Evolutionary conservation across 1,140 invertebrate genomes (phyloP).

Genomic region (Musca domestica): DNA sequence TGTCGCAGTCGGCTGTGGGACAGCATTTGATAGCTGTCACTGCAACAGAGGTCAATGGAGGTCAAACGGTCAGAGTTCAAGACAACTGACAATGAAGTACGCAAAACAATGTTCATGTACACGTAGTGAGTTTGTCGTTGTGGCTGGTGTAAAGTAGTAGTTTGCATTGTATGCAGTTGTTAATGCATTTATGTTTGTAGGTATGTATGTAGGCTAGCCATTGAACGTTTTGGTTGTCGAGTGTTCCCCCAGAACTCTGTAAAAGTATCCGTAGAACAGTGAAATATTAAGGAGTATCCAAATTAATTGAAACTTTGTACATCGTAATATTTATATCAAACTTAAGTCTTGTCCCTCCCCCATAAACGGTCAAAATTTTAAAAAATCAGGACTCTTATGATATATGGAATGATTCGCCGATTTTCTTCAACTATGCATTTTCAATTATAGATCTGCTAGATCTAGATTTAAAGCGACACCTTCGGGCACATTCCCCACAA

Average conservation of each 20-base stretch:
- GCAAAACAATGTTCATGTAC: neutral
- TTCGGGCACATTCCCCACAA: too few species aligned
- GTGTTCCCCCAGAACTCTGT: neutral
- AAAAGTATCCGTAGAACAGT: neutral
- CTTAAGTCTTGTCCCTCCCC: too few species aligned
- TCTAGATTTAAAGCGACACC: too few species aligned
- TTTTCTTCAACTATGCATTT: too few species aligned
- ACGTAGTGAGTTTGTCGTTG: neutral
- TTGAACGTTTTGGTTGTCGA: too few species aligned
- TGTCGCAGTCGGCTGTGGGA: neutral
- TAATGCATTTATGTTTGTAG: neutral
- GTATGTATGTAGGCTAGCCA: neutral
- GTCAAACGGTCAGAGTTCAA: constrained; percentile 52
- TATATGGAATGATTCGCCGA: too few species aligned
- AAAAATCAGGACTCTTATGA: too few species aligned
- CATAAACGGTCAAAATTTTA: too few species aligned
- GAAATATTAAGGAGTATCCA: neutral
- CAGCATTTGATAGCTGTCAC: neutral
- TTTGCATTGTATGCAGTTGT: neutral
- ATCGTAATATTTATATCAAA: too few species aligned
- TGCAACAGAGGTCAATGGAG: constrained; percentile 42
- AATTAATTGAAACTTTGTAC: too few species aligned
- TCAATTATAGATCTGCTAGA: too few species aligned
- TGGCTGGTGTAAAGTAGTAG: too few species aligned
- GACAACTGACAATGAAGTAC: constrained; percentile 26